A percentile compares a stretch with the other conserved stretches of the same genome.
These are phyloP conservation scores for Leptinotarsa undecemlineata DNA, from an alignment of 1,140 invertebrate species.

Conservation along the genomic window DNA sequence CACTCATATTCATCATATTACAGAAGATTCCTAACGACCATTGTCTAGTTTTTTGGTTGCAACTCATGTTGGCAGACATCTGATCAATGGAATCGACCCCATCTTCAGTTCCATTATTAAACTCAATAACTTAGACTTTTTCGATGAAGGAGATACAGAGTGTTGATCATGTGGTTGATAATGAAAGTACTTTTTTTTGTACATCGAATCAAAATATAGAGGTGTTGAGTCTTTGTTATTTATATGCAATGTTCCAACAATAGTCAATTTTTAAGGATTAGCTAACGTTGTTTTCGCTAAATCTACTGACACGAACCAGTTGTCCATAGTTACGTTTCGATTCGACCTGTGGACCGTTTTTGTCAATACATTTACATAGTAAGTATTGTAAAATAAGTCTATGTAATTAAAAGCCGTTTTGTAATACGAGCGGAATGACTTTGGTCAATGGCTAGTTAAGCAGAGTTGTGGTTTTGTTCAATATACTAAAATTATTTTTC, in stretches of 20 bases:
- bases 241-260: slow-evolving; percentile 30
- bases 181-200: slow-evolving; percentile 43
- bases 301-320: slow-evolving; percentile 51
- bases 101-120: not conserved
- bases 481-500: no score
- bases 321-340: slow-evolving; percentile 54
- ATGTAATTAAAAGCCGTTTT: no score
- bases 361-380: slow-evolving; percentile 38
- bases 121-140: not conserved
- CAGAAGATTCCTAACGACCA: no score
- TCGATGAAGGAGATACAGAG: not conserved
- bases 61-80: not conserved
- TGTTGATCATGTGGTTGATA: not conserved
- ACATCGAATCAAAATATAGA: slow-evolving; percentile 30
- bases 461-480: no score
- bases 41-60: no score
- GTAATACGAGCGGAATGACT: no score
- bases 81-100: not conserved
- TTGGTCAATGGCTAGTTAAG: no score
- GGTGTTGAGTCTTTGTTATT: slow-evolving; percentile 18
- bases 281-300: slow-evolving; percentile 48
- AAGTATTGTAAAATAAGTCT: slow-evolving; percentile 23
- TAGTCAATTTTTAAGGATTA: slow-evolving; percentile 48
- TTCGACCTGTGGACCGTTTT: slow-evolving; percentile 47
- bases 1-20: no score